phyloP scores from a whole-genome alignment of 2,113 vertebrate species.

The Calonectris borealis region DNA sequence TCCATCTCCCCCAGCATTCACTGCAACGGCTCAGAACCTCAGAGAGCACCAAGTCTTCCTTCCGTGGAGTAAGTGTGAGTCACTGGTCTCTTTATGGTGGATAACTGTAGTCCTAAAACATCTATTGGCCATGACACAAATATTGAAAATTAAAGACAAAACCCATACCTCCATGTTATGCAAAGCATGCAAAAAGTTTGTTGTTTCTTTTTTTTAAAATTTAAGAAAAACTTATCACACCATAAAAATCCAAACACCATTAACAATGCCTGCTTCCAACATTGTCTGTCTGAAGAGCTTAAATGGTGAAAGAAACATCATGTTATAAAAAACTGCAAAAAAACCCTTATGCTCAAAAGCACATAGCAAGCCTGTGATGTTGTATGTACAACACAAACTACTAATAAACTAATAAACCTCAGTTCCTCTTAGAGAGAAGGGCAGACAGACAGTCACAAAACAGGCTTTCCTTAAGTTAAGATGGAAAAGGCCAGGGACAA shows the following conservation, averaged over 20 bases:
- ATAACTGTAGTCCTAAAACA: background rate
- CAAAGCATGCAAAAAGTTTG: background rate
- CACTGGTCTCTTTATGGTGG: background rate
- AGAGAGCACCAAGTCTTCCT: background rate
- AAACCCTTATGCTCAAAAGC: background rate
- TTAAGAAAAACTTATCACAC: background rate
- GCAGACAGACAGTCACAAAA: slow-evolving; percentile 64
- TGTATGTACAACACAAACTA: slow-evolving; percentile 61
- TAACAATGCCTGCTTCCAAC: background rate
- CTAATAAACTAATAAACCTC: slow-evolving; percentile 70
- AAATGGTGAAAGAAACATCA: background rate
- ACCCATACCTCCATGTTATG: background rate
- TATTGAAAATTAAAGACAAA: slow-evolving; percentile 40
- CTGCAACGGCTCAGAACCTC: background rate
- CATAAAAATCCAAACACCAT: background rate
- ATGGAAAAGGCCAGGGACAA: slow-evolving; percentile 73
- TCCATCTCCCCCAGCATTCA: background rate
- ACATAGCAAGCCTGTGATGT: slow-evolving; percentile 10
- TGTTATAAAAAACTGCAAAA: slow-evolving; percentile 9
- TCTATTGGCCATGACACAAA: background rate
- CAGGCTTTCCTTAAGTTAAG: slow-evolving; percentile 61
- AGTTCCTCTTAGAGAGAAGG: background rate
- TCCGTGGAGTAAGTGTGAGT: background rate
- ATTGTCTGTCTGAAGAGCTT: slow-evolving; percentile 28
- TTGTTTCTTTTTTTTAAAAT: background rate